These are phyloP conservation scores for Chirona hameri DNA, from an alignment of 2,888 invertebrate species.

Conservation along the genomic window DNA sequence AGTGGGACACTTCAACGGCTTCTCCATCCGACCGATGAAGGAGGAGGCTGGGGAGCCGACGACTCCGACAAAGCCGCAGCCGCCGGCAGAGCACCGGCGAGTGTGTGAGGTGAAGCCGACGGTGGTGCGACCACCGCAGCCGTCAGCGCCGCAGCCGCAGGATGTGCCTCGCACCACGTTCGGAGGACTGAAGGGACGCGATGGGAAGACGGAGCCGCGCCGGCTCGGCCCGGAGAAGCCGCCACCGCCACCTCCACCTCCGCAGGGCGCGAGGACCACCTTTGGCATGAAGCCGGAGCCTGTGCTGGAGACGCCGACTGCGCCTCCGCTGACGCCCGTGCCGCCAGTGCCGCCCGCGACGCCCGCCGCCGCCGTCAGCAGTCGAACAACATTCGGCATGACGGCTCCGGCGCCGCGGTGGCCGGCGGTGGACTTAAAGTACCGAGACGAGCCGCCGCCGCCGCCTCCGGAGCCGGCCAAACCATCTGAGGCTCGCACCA, in stretches of 20 bases:
- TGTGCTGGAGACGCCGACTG: not conserved
- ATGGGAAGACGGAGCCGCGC: not conserved
- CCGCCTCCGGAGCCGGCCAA: not conserved
- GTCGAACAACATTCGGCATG: constrained; percentile 3
- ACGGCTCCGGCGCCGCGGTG: not conserved
- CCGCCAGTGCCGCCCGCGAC: not conserved
- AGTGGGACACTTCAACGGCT: not conserved
- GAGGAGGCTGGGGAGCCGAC: not conserved
- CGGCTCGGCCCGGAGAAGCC: not conserved
- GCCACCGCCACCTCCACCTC: not conserved
- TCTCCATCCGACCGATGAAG: not conserved
- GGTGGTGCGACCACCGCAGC: not conserved
- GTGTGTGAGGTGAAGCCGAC: constrained; percentile 6
- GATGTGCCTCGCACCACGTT: not conserved
- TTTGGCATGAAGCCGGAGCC: not conserved
- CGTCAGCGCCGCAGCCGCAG: not conserved
- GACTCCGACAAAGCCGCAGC: not conserved
- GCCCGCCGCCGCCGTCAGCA: not conserved
- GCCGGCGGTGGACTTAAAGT: not conserved
- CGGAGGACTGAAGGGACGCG: not conserved
- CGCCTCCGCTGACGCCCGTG: not conserved
- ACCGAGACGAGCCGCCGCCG: not conserved
- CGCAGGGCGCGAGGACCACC: constrained; percentile 1
- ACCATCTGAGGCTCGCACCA: not conserved
- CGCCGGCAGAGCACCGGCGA: not conserved